These are phyloP conservation scores for Odocoileus virginianus DNA, from an alignment of 2,113 vertebrate genomes.

Conservation along the genomic window DNA sequence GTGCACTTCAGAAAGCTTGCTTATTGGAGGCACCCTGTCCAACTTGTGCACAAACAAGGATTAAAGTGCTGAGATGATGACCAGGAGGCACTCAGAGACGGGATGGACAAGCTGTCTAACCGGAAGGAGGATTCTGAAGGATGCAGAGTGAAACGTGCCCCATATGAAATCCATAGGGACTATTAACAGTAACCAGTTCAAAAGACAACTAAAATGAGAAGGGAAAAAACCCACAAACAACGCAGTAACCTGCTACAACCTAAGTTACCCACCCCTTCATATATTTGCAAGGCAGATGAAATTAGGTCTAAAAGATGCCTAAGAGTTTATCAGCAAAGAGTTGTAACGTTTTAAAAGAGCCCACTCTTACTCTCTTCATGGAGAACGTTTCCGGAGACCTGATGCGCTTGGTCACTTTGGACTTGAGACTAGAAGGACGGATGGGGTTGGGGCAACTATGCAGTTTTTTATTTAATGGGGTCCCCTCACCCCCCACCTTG, in stretches of 20 bases:
- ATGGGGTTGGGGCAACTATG: accelerated
- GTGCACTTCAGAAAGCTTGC: background rate
- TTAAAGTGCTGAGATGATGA: background rate
- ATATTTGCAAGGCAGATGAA: background rate
- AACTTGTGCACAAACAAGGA: background rate
- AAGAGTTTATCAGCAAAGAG: background rate
- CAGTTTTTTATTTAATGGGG: background rate
- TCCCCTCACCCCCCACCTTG: accelerated
- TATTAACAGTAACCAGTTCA: background rate
- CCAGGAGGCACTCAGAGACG: accelerated
- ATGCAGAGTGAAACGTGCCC: background rate
- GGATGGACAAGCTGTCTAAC: background rate
- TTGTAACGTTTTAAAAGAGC: background rate
- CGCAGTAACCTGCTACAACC: background rate
- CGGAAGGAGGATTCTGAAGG: background rate
- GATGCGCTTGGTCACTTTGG: background rate
- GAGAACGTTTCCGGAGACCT: background rate
- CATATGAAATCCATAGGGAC: background rate
- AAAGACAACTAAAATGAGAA: background rate
- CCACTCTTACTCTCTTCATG: background rate
- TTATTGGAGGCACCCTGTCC: background rate
- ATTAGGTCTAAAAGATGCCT: background rate
- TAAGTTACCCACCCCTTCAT: background rate
- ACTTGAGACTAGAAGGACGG: background rate
- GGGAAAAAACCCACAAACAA: too few relatives aligned